phyloP scores from a whole-genome alignment of 2,797 vertebrate species.

The Centropyge bicolor region DNA sequence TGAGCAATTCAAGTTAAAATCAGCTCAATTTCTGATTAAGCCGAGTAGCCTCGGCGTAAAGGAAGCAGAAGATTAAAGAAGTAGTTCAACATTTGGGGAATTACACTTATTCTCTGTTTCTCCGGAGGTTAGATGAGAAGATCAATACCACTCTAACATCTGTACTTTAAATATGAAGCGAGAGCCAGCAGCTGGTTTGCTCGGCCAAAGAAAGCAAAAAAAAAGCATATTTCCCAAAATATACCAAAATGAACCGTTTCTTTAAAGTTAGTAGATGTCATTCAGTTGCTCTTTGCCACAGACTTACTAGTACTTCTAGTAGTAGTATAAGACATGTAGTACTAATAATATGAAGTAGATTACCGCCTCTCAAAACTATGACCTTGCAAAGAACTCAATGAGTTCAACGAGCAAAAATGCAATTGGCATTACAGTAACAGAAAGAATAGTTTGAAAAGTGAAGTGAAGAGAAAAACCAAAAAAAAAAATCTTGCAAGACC shows the following conservation, averaged over 20 bases:
- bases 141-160: not conserved
- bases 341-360: not conserved
- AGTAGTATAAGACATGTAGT: not conserved
- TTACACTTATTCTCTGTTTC: not conserved
- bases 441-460: constrained; percentile 2
- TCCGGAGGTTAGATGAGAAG: not conserved
- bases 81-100: constrained; percentile 5
- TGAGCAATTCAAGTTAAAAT: constrained; percentile 29
- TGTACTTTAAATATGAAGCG: constrained; percentile 17
- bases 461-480: constrained; percentile 11
- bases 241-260: not conserved
- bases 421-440: not conserved
- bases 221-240: not conserved
- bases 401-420: constrained; percentile 12
- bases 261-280: not conserved
- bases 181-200: not conserved
- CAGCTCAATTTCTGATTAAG: constrained; percentile 26
- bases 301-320: not conserved
- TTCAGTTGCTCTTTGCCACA: not conserved
- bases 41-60: not conserved
- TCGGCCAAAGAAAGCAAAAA: not conserved
- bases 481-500: not conserved
- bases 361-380: not conserved
- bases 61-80: constrained; percentile 13
- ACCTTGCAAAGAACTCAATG: constrained; percentile 4